Evolutionary conservation across 2,888 invertebrate species (phyloP), one percentile per base, ranked within the genome.

Genomic region (Thecocarcelia acutangulata): DNA sequence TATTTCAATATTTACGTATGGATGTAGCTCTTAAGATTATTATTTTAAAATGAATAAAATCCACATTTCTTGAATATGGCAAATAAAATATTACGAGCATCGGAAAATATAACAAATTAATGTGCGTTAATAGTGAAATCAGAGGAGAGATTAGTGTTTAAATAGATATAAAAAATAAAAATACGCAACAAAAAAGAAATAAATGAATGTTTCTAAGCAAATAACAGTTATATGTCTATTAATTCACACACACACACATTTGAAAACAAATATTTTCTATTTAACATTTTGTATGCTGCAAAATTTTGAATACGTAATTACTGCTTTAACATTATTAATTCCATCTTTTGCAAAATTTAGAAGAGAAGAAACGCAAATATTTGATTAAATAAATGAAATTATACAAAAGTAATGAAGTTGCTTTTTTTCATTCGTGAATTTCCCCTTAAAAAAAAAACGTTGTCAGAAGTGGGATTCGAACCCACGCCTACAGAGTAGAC

Each of bases 401-500:
- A 42, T 17, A 13, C 17, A 17, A 46, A 46, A 46, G 5, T 4
- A 1, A 46, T 61, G 9, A 40, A 58, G n/a, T n/a, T n/a, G n/a
- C n/a, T n/a, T n/a, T n/a, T n/a, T n/a, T n/a, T n/a, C n/a, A n/a
- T n/a, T n/a, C n/a, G n/a, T n/a, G n/a, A n/a, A n/a, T 58, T 3
- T 19, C 44, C 37, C 9, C 4, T 56, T 15, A 6, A 52, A 52
- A 8, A 28, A 84, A 83, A 72, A 64, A 28, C 0, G 2, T 44
- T 86, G 86, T 86, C 85, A 85, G 84, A 85, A 85, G 86, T 85
- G 86, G 86, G 86, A 86, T 86, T 86, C 85, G 86, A 86, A 86
- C 86, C 86, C 86, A 85, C 85, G 85, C 85, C 85, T 89, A 90
- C 90, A 90, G 88, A 89, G 89, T 90, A 88, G 90, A 90, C 89